These are phyloP conservation scores for Petrosia ficiformis DNA, from an alignment of 37 sponge, comb jelly and placozoan species.

Conservation along the genomic window DNA sequence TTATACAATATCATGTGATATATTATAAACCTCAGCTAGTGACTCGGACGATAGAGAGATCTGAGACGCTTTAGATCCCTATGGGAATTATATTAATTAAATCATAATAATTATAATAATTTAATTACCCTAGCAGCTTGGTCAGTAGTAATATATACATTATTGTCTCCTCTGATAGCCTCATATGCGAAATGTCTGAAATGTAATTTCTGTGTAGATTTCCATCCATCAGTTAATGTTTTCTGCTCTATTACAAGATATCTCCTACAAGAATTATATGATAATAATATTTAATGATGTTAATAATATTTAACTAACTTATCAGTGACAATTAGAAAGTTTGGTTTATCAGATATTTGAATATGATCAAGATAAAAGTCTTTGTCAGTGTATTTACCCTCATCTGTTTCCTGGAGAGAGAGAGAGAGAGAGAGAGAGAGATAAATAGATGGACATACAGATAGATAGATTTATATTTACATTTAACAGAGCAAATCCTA, in stretches of 20 bases:
- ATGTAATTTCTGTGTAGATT: not conserved
- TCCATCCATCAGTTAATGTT: conserved; percentile 55
- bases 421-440: not conserved
- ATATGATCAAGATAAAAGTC: conserved; percentile 49
- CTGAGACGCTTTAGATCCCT: conserved; percentile 1
- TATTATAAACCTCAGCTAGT: conserved; percentile 1
- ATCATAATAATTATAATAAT: not conserved
- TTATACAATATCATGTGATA: not conserved
- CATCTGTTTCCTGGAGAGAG: conserved; percentile 40
- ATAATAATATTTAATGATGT: not conserved
- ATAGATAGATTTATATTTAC: conserved; percentile 20
- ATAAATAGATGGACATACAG: not conserved
- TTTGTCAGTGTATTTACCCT: conserved; percentile 39
- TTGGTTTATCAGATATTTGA: conserved; percentile 26
- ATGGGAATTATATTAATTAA: not conserved
- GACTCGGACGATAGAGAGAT: conserved; percentile 19
- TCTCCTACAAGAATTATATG: conserved; percentile 9
- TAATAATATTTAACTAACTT: conserved; percentile 7
- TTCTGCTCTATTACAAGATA: conserved; percentile 32
- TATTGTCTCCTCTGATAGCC: conserved; percentile 12
- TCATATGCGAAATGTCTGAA: conserved; percentile 20
- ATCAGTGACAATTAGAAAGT: conserved; percentile 46
- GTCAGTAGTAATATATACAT: conserved; percentile 25
- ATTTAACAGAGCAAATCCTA: conserved; percentile 56
- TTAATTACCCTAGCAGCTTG: conserved; percentile 13